These are phyloP conservation scores for Telenomus remus DNA, from an alignment of 1,140 invertebrate species.

Conservation along the genomic window DNA sequence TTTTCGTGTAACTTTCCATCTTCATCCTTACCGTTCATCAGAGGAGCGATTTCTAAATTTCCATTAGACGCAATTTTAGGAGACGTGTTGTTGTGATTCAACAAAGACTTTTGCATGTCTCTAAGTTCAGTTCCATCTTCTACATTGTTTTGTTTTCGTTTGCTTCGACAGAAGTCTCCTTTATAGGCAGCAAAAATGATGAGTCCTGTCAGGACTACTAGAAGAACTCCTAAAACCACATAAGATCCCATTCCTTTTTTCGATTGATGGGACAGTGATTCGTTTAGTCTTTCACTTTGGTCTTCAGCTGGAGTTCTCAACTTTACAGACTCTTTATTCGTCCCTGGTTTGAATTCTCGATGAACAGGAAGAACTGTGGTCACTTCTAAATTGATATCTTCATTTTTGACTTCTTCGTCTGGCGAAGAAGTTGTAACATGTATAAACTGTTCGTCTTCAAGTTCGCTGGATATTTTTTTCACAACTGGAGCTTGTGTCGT, in stretches of 20 bases:
- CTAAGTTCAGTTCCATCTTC: slow-evolving; percentile 72
- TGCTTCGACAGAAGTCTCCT: slow-evolving; percentile 68
- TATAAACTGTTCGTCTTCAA: slow-evolving; percentile 69
- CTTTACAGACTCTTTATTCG: slow-evolving; percentile 39
- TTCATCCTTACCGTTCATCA: slow-evolving; percentile 61
- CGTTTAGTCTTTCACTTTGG: slow-evolving; percentile 47
- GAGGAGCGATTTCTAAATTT: slow-evolving; percentile 65
- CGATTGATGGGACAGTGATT: slow-evolving; percentile 60
- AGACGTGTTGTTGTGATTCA: slow-evolving; percentile 61
- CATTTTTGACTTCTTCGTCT: slow-evolving; percentile 9
- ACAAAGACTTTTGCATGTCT: slow-evolving; percentile 69
- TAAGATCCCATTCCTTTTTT: slow-evolving; percentile 73
- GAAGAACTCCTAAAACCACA: slow-evolving; percentile 64
- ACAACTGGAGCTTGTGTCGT: slow-evolving; percentile 39
- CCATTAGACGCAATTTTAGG: slow-evolving; percentile 68
- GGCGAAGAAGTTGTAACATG: slow-evolving; percentile 29
- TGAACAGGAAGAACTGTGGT: slow-evolving; percentile 2
- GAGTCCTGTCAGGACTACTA: slow-evolving; percentile 64
- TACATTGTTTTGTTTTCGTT: slow-evolving; percentile 64
- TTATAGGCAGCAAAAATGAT: slow-evolving; percentile 72
- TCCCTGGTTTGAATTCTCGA: slow-evolving; percentile 10
- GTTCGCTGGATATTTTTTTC: slow-evolving; percentile 57
- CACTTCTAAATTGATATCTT: slow-evolving; percentile 5
- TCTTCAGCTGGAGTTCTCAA: slow-evolving; percentile 16
- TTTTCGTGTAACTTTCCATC: slow-evolving; percentile 34